Conservation (phyloP, 2,113 vertebrate genomes). For the Strix aluco region DNA sequence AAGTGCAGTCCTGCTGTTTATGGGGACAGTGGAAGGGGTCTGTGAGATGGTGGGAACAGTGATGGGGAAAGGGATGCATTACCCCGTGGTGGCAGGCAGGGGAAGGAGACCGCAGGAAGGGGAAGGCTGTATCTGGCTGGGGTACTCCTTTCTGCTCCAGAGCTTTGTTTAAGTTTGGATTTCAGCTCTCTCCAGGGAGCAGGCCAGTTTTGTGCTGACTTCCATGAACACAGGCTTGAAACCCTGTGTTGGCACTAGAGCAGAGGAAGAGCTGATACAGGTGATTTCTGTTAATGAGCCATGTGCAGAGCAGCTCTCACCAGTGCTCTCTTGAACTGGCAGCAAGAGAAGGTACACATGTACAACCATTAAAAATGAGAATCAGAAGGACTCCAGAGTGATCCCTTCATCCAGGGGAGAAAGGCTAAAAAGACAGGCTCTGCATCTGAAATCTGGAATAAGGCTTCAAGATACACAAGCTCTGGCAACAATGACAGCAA, state of each 20-base stretch:
- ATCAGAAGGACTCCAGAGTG: not conserved
- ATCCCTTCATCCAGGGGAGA: not conserved
- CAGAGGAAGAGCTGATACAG: not conserved
- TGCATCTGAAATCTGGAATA: not conserved
- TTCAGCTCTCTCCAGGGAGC: not conserved
- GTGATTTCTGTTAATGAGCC: not conserved
- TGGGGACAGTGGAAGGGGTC: not conserved
- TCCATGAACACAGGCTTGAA: not conserved
- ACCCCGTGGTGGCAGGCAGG: not conserved
- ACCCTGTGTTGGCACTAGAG: not conserved
- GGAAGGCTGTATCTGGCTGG: not conserved
- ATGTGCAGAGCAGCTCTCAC: not conserved
- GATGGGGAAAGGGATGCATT: too few relatives aligned
- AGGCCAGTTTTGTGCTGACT: not conserved
- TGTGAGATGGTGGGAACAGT: not conserved
- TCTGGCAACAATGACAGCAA: not conserved
- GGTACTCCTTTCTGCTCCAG: not conserved
- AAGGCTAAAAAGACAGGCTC: not conserved
- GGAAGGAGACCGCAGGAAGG: not conserved
- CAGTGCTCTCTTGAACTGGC: not conserved
- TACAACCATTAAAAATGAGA: not conserved
- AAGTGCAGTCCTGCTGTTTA: not conserved
- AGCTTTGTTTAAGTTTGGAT: not conserved
- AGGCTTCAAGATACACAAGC: not conserved
- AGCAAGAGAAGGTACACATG: not conserved